Evolutionary conservation across 2,888 invertebrate species (phyloP).

Genomic region (Seladonia tumulorum): DNA sequence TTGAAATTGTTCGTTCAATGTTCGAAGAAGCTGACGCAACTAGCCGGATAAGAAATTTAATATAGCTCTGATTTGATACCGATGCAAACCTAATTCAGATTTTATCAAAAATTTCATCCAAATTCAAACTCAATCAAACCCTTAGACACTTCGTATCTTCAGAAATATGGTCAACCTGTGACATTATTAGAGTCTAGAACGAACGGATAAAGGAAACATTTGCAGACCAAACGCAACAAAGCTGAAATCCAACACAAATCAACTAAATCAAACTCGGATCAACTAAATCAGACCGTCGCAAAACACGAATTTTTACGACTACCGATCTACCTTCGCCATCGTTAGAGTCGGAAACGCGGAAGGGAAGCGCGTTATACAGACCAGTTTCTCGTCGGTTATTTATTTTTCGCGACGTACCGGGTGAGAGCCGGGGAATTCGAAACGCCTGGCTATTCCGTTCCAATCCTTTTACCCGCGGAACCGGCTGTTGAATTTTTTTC

Average conservation of each 20-base stretch:
- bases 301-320: not conserved
- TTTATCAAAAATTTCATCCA: too few species aligned
- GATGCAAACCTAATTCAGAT: too few species aligned
- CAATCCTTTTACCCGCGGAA: slow-evolving; percentile 7
- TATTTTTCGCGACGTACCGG: not conserved
- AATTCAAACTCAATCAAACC: too few species aligned
- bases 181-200: too few species aligned
- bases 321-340: not conserved
- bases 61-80: too few species aligned
- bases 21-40: not conserved
- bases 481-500: not conserved
- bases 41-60: too few species aligned
- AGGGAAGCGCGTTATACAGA: not conserved
- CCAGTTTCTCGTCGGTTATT: not conserved
- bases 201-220: not conserved
- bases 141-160: too few species aligned
- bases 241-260: not conserved
- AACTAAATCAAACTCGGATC: not conserved
- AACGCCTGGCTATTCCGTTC: slow-evolving; percentile 6
- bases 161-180: too few species aligned
- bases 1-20: not conserved
- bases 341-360: not conserved
- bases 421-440: not conserved
- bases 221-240: not conserved
- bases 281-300: not conserved